Base-by-base conservation (phyloP, 2,888 invertebrate species). In the Tenthredo mesomela region DNA sequence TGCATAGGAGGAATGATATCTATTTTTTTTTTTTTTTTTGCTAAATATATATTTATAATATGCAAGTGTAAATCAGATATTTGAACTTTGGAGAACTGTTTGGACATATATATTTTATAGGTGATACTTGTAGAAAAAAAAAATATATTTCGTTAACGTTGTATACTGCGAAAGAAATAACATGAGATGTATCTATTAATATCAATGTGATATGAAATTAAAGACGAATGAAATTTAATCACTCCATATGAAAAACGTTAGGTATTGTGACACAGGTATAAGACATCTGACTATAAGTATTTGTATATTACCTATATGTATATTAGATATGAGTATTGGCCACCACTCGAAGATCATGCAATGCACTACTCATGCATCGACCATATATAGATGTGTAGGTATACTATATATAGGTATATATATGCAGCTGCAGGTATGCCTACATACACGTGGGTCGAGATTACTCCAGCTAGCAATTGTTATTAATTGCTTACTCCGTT, bases 401-500 rank as follows among this genome's bases (percentile, higher is more conserved):
- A 37, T 37, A 7, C 37, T 37, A 33, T 37, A 33, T 33, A 33
- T 33, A 33, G 33, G 37, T 21, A 47, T 50, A 75, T 21, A 47
- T 50, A 75, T 43, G 12, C 43, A 25, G 15, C 15, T 67, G 15
- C 25, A 67, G 7, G 58, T 21, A 18, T 21, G 29, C 18, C 33
- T 33, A 67, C 5, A 40, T n/a, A 65, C 43, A 70, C 82, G 67
- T 67, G 70, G 82, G 67, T 70, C 18, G 82, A 70, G 70, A 82
- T 82, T 82, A 82, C 82, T 82, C 67, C 47, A 50, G 82, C 82
- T 82, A 82, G 82, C 82, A 82, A 82, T 82, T 82, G 82, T 82
- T 82, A 82, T 82, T 82, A 82, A 82, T 82, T 82, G 82, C 82
- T 82, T 70, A 82, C 82, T 82, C 82, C 82, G 82, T 82, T 82